Conservation (phyloP, 2,113 vertebrate species). For the Eonycteris spelaea region DNA sequence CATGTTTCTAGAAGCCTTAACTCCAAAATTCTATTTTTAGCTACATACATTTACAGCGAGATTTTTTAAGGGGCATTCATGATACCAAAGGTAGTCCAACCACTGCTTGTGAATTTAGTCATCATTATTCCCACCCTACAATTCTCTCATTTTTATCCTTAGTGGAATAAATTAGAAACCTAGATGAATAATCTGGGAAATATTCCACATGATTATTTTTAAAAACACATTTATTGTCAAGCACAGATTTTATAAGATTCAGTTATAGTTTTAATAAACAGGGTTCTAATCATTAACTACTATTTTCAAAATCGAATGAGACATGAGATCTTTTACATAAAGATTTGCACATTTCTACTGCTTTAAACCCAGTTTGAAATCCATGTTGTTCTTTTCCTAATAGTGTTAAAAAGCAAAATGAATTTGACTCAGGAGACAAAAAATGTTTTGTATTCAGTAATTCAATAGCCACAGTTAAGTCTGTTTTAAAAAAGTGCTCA, state of each 20-base stretch:
- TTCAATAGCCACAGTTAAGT: not conserved
- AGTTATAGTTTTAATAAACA: slow-evolving; percentile 30
- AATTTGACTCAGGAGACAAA: not conserved
- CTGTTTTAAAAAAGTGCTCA: not conserved
- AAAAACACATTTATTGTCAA: slow-evolving; percentile 10
- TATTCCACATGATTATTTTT: slow-evolving; percentile 47
- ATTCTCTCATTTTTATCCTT: not conserved
- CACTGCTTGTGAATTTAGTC: not conserved
- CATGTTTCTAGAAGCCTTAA: not conserved
- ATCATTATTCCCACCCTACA: not conserved
- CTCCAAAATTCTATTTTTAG: slow-evolving; percentile 23
- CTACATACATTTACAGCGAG: not conserved
- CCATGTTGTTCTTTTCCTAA: not conserved
- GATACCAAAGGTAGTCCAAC: not conserved
- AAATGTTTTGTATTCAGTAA: not conserved
- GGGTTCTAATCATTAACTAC: not conserved
- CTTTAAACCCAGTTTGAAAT: not conserved
- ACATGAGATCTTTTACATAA: not conserved
- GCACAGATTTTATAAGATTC: slow-evolving; percentile 29
- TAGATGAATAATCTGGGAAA: slow-evolving; percentile 51
- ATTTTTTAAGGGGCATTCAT: not conserved
- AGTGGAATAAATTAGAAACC: slow-evolving; percentile 35
- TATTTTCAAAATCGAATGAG: slow-evolving; percentile 30
- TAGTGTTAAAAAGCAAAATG: not conserved
- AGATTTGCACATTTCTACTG: not conserved